phyloP scores from a whole-genome alignment of 2,888 invertebrate genomes.

The Cerastoderma edule region DNA sequence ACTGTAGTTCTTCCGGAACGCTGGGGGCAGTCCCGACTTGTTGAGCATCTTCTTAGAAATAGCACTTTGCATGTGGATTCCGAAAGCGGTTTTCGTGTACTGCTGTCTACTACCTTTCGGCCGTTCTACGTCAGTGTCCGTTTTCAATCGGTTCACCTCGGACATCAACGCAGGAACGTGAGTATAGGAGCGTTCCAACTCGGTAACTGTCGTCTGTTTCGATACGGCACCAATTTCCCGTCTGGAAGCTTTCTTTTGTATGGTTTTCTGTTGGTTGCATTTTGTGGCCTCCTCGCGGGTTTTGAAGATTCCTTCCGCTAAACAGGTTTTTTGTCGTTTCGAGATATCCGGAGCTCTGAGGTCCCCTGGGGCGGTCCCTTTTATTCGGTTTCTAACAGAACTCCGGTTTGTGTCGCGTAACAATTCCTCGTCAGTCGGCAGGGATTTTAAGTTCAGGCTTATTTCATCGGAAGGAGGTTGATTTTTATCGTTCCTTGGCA shows the following conservation, averaged over 20 bases:
- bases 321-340: conserved; percentile 18
- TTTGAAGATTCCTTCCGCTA: conserved; percentile 35
- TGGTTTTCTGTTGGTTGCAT: conserved; percentile 37
- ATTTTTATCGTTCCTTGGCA: not conserved
- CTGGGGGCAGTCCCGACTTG: conserved; percentile 34
- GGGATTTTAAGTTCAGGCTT: conserved; percentile 19
- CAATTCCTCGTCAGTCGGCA: not conserved
- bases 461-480: conserved; percentile 10
- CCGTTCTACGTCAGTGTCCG: conserved; percentile 28
- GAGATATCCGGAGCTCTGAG: conserved; percentile 13
- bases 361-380: conserved; percentile 3
- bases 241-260: conserved; percentile 38
- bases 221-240: conserved; percentile 26
- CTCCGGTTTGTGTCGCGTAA: conserved; percentile 4
- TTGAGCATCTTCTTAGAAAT: conserved; percentile 57
- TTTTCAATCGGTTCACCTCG: conserved; percentile 43
- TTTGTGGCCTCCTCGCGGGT: conserved; percentile 57
- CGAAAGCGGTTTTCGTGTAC: conserved; percentile 54
- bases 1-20: conserved; percentile 54
- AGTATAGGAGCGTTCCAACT: conserved; percentile 58
- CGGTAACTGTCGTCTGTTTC: conserved; percentile 42
- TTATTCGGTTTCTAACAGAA: conserved; percentile 11
- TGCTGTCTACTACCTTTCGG: conserved; percentile 29
- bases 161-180: conserved; percentile 57
- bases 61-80: conserved; percentile 47